Percentiles rank a stretch among this genome's conserved stretches.
Evolutionary conservation across 1,140 invertebrate genomes (phyloP).

Genomic region (Dryas iulia): DNA sequence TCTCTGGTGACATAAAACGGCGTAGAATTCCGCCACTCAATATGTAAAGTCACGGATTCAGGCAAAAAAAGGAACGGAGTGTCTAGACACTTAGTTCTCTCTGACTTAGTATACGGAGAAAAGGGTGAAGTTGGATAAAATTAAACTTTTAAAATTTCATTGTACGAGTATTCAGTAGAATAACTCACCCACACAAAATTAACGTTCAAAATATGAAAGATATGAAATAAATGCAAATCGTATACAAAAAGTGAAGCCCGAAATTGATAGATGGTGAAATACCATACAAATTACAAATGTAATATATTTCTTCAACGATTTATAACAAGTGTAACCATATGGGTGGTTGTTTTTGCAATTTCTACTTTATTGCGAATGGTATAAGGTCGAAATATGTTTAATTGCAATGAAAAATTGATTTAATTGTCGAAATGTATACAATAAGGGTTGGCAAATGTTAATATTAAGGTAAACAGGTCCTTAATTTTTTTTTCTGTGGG

Average conservation of each 20-base stretch:
- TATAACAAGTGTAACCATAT: neutral
- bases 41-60: too few species aligned
- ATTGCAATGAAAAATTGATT: neutral
- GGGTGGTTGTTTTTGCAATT: neutral
- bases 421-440: conserved; percentile 25
- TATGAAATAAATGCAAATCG: conserved; percentile 9
- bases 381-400: conserved; percentile 13
- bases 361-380: conserved; percentile 6
- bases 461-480: too few species aligned
- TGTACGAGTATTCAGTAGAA: too few species aligned
- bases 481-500: too few species aligned
- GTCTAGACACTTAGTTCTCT: too few species aligned
- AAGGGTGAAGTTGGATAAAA: too few species aligned
- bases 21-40: too few species aligned
- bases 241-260: conserved; percentile 5
- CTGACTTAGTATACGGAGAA: too few species aligned
- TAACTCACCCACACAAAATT: too few species aligned
- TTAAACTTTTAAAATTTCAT: too few species aligned
- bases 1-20: too few species aligned
- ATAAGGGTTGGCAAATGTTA: neutral
- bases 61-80: too few species aligned
- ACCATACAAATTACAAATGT: conserved; percentile 21
- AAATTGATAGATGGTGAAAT: conserved; percentile 28
- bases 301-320: conserved; percentile 20
- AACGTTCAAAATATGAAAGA: neutral